Conservation (phyloP, 2,888 invertebrate species). For the Melanotus villosus region DNA sequence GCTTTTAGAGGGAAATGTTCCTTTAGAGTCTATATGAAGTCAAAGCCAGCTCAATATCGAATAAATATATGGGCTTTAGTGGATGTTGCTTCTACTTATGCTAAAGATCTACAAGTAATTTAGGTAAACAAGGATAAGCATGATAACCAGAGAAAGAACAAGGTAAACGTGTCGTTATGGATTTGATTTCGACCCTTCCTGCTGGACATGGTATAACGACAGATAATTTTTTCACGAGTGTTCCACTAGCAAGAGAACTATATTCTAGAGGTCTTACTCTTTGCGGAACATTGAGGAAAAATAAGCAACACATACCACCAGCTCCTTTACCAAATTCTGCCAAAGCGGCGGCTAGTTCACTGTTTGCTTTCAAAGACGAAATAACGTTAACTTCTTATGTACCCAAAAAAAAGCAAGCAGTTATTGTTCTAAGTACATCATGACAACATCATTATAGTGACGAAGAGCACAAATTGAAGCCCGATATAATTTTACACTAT, state of each 20-base stretch:
- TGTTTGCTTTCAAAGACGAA: conserved; percentile 33
- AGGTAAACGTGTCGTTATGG: conserved; percentile 21
- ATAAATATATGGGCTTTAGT: neutral
- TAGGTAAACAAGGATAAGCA: neutral
- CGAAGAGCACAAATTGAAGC: conserved; percentile 12
- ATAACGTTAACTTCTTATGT: conserved; percentile 20
- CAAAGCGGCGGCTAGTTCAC: conserved; percentile 10
- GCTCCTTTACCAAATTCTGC: conserved; percentile 12
- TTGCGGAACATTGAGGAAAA: too few relatives aligned
- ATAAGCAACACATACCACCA: conserved; percentile 17
- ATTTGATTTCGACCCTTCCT: neutral
- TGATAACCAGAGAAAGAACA: conserved; percentile 27
- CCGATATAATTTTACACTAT: neutral
- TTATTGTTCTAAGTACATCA: conserved; percentile 31
- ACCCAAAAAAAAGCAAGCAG: conserved; percentile 10
- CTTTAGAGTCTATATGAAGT: conserved; percentile 36
- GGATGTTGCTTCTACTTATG: conserved; percentile 23
- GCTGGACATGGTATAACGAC: conserved; percentile 30
- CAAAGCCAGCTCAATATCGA: conserved; percentile 29
- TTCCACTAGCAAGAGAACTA: neutral
- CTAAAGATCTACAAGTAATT: conserved; percentile 6
- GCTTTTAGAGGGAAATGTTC: conserved; percentile 32
- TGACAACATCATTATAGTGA: conserved; percentile 11
- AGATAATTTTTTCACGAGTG: conserved; percentile 24
- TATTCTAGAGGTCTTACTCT: neutral